Evolutionary conservation across 2,113 vertebrate genomes (phyloP).

Genomic region (Copsychus sechellarum): DNA sequence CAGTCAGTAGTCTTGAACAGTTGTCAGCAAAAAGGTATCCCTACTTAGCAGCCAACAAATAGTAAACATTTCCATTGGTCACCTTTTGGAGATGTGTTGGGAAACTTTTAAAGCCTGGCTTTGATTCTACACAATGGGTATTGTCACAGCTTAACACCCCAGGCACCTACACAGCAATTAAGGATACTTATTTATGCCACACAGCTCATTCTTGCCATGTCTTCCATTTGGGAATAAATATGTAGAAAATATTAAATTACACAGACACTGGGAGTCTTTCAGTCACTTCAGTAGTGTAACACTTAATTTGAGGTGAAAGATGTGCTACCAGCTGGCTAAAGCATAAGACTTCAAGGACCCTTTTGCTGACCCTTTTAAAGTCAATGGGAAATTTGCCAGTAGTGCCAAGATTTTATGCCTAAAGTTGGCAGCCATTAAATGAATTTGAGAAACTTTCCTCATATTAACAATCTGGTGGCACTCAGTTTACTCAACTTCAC

Average conservation of each 20-base stretch:
- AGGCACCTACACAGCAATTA: background rate
- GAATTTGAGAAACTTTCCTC: background rate
- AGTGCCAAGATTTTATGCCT: background rate
- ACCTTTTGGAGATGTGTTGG: background rate
- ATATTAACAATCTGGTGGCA: background rate
- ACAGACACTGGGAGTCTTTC: background rate
- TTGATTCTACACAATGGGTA: background rate
- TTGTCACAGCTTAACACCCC: background rate
- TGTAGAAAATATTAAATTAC: background rate
- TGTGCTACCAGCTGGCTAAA: background rate
- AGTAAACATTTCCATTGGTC: background rate
- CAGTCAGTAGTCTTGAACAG: background rate
- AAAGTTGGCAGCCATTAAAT: background rate
- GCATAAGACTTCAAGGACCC: background rate
- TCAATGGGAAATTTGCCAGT: background rate
- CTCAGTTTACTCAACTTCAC: background rate
- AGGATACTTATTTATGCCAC: background rate
- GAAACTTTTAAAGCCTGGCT: background rate
- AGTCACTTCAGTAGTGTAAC: background rate
- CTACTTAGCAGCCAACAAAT: constrained; percentile 30
- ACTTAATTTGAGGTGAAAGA: background rate
- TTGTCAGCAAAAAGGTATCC: background rate
- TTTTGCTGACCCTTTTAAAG: background rate
- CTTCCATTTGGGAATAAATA: background rate
- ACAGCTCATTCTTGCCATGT: background rate